Evolutionary conservation across 2,113 vertebrate species (phyloP).

Genomic region (Australoheros scitulus): DNA sequence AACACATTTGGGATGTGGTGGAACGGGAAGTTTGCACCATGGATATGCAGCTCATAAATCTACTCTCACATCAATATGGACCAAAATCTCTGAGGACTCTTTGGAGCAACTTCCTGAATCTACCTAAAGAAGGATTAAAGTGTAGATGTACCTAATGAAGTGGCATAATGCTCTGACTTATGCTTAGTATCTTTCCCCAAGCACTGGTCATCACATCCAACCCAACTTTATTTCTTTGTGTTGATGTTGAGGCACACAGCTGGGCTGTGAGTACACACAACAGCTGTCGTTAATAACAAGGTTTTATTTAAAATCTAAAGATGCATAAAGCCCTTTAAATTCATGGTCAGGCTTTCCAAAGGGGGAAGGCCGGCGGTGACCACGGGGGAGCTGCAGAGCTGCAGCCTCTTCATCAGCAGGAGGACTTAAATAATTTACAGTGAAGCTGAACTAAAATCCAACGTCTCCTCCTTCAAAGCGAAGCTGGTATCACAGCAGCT

Average conservation of each 20-base stretch:
- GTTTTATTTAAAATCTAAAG: background rate
- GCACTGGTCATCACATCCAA: background rate
- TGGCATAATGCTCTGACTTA: background rate
- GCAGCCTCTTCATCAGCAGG: background rate
- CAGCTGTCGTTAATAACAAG: background rate
- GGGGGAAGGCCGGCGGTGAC: background rate
- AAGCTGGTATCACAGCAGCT: constrained; percentile 51
- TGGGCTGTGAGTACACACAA: too few relatives aligned
- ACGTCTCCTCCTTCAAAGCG: constrained; percentile 15
- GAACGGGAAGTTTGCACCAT: background rate
- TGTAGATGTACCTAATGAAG: background rate
- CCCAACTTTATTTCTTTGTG: background rate
- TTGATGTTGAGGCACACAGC: too few relatives aligned
- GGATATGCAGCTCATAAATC: background rate
- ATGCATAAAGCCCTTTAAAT: background rate
- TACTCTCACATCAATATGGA: rapidly evolving
- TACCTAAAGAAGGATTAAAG: too few relatives aligned
- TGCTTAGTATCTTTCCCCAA: background rate
- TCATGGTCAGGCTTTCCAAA: background rate
- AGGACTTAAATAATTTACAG: background rate
- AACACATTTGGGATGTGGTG: background rate
- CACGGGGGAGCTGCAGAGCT: background rate
- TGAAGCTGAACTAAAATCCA: background rate
- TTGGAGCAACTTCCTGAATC: too few relatives aligned
- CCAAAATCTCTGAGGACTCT: too few relatives aligned